Base-by-base conservation (phyloP, 2,888 invertebrate species). In the Cephus pulcher region DNA sequence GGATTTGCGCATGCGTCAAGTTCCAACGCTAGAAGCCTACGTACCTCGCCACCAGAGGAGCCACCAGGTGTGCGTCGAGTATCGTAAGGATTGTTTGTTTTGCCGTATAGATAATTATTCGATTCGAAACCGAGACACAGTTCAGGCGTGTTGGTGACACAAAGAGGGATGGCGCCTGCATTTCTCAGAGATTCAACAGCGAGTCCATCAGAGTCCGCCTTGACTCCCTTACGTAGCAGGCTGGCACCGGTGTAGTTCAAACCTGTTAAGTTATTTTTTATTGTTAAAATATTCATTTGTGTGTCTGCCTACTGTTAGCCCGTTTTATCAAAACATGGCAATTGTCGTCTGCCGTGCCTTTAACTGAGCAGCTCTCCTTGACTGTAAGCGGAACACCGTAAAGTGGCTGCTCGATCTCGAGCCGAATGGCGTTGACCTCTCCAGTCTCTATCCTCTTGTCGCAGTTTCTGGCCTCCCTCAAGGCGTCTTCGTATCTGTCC, bases 331-430 rank as follows among this genome's bases (percentile, higher is more conserved):
- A 56, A 56, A 56, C 0, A 56, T 9, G 15, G 1, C 6, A 23
- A 56, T 1, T 56, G 23, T 56, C 56, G 56, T 56, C 9, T 56
- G 23, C 74, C 12, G 15, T 90, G 94, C 96, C 97, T 93, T 95
- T 94, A 3, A 97, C 94, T 75, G 94, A 94, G 85, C 97, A 95
- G 85, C 95, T 95, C 90, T 97, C 97, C 91, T 97, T 98, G 0
- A 97, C 95, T 11, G 97, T 96, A 81, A 98, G 93, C 0, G 98
- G 98, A 6, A 98, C 94, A 6, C 98, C 98, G 12, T 97, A 92
- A 80, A 97, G 92, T 0, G 97, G 97, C 84, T 94, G 95, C 74
- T 95, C 93, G 79, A 93, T 93, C 81, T 94, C 94, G 86, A 96
- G 92, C 76, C 94, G 94, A 71, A 94, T 94, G n/a, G 94, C 92